Evolutionary conservation across 1,140 invertebrate genomes (phyloP).

Genomic region (Drosophila ironensis): DNA sequence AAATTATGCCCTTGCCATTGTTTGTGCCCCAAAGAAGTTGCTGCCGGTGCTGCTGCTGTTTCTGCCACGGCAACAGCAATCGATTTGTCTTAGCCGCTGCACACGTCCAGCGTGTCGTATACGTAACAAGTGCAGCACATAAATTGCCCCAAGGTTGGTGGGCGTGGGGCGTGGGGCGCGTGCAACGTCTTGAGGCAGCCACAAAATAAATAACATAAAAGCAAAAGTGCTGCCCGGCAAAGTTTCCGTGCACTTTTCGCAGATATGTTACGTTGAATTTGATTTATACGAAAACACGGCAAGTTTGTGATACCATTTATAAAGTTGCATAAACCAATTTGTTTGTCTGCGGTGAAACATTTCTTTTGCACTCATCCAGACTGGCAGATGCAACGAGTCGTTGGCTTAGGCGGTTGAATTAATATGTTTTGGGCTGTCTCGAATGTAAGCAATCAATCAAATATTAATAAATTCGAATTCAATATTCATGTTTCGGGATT

Average conservation of each 20-base stretch:
- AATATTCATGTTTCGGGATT: not conserved
- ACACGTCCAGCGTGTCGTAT: constrained; percentile 64
- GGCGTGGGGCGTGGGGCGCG: not conserved
- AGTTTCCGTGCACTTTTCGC: constrained; percentile 28
- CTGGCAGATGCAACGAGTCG: not conserved
- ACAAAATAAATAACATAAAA: constrained; percentile 52
- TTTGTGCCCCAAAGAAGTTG: constrained; percentile 41
- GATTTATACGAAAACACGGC: constrained; percentile 40
- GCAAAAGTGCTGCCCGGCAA: constrained; percentile 15
- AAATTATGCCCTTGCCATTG: constrained; percentile 44
- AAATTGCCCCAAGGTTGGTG: constrained; percentile 48
- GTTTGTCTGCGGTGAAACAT: constrained; percentile 20
- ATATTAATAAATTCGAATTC: not conserved
- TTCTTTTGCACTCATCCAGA: constrained; percentile 5
- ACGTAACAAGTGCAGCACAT: constrained; percentile 70
- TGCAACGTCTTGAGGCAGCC: constrained; percentile 32
- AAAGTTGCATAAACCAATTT: constrained; percentile 33
- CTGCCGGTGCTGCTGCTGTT: no score
- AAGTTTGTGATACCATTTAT: constrained; percentile 43
- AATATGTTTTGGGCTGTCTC: no score
- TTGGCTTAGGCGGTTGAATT: no score
- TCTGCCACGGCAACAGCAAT: constrained; percentile 35
- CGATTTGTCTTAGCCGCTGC: constrained; percentile 64
- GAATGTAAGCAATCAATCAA: not conserved
- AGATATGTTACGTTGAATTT: constrained; percentile 27